These are phyloP conservation scores for Danio choprae DNA, from an alignment of 2,797 vertebrate genomes.

Conservation along the genomic window DNA sequence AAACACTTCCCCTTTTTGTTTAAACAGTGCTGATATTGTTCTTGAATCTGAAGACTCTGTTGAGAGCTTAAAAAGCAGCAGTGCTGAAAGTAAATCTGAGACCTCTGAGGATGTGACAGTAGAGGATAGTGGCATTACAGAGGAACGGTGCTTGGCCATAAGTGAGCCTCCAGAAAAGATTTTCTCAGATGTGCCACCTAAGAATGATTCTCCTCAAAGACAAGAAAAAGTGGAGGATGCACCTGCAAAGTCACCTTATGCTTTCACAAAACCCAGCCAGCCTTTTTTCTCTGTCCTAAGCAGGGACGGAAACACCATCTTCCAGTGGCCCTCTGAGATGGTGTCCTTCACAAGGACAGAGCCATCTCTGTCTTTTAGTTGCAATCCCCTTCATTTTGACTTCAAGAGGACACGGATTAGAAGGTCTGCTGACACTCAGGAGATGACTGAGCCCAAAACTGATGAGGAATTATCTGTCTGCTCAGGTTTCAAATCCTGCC, in stretches of 20 bases:
- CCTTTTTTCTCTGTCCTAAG: slow-evolving; percentile 83
- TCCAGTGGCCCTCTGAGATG: slow-evolving; percentile 91
- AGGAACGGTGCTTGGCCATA: slow-evolving; percentile 45
- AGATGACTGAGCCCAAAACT: slow-evolving; percentile 42
- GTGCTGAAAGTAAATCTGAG: slow-evolving; percentile 47
- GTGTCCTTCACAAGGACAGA: slow-evolving; percentile 80
- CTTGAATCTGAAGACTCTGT: slow-evolving; percentile 49
- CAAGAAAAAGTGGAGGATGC: slow-evolving; percentile 53
- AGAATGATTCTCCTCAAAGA: slow-evolving; percentile 40
- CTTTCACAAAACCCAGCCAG: slow-evolving; percentile 68
- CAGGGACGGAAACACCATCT: slow-evolving; percentile 80
- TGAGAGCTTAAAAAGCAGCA: slow-evolving; percentile 46
- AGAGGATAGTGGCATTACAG: slow-evolving; percentile 22
- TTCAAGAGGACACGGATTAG: slow-evolving; percentile 79
- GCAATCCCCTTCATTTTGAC: slow-evolving; percentile 89
- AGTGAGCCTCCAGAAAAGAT: slow-evolving; percentile 38
- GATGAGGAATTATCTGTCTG: slow-evolving; percentile 42
- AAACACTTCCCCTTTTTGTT: slow-evolving; percentile 38
- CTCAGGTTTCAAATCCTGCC: slow-evolving; percentile 38
- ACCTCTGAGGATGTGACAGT: slow-evolving; percentile 16
- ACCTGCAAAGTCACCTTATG: slow-evolving; percentile 48
- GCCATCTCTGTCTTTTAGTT: slow-evolving; percentile 85
- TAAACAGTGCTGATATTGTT: slow-evolving; percentile 41
- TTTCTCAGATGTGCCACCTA: slow-evolving; percentile 56
- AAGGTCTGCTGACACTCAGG: slow-evolving; percentile 54